These are phyloP conservation scores for Cepphus grylle DNA, from an alignment of 2,113 vertebrate genomes.

Conservation along the genomic window DNA sequence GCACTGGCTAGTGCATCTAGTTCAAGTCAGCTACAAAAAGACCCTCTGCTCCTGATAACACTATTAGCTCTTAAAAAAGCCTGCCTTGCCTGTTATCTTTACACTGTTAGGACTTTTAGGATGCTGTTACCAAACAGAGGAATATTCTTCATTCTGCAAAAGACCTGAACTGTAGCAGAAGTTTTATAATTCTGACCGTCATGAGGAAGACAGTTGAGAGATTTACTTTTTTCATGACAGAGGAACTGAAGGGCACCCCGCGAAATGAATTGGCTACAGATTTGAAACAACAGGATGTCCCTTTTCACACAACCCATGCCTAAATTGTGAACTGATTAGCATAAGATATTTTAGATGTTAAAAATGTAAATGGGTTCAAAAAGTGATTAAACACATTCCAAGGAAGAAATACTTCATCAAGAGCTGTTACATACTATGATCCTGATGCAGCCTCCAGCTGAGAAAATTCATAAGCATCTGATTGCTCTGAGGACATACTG, in stretches of 20 bases:
- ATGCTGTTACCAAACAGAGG: background rate
- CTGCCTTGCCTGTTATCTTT: background rate
- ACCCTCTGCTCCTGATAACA: background rate
- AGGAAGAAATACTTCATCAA: slow-evolving; percentile 55
- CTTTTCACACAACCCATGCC: background rate
- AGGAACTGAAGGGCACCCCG: background rate
- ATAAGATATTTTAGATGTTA: slow-evolving; percentile 43
- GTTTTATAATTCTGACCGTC: background rate
- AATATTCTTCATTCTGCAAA: background rate
- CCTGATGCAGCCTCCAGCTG: slow-evolving; percentile 50
- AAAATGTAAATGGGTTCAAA: slow-evolving; percentile 64
- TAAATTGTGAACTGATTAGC: slow-evolving; percentile 37
- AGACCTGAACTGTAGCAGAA: background rate
- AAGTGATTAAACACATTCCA: slow-evolving; percentile 47
- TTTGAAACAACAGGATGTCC: slow-evolving; percentile 50
- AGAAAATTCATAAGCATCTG: slow-evolving; percentile 50
- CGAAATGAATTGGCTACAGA: slow-evolving; percentile 14
- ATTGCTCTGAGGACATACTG: slow-evolving; percentile 23
- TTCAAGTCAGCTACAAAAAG: background rate
- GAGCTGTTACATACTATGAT: slow-evolving; percentile 39
- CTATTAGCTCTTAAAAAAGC: background rate
- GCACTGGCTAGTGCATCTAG: background rate
- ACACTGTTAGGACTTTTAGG: background rate
- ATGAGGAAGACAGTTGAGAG: background rate
- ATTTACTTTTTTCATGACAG: background rate